These are phyloP conservation scores for Plectus sambesii DNA, from an alignment of 1,140 invertebrate genomes.

Conservation along the genomic window DNA sequence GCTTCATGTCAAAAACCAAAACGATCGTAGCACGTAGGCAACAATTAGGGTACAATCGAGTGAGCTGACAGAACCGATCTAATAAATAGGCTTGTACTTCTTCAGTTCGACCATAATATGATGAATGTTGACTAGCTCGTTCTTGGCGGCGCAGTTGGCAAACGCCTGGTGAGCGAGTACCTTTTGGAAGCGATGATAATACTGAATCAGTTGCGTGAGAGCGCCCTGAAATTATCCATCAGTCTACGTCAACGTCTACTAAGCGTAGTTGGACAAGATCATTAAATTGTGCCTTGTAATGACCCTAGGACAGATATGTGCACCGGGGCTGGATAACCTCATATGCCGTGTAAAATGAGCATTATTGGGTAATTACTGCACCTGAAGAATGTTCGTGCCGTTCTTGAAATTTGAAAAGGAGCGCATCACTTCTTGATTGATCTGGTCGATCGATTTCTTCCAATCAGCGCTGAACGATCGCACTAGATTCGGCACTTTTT, in stretches of 20 bases:
- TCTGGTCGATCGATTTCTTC: constrained; percentile 84
- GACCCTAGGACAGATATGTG: too few relatives aligned
- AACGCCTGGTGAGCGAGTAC: constrained; percentile 65
- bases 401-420: constrained; percentile 93
- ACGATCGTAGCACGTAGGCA: too few relatives aligned
- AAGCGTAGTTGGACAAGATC: neutral
- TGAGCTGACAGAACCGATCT: constrained; percentile 3
- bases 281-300: constrained; percentile 6
- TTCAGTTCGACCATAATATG: constrained; percentile 98
- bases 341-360: neutral
- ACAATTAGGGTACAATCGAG: too few relatives aligned
- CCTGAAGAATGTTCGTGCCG: constrained; percentile 72
- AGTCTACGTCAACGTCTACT: constrained; percentile 4
- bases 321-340: too few relatives aligned
- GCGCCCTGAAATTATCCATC: constrained; percentile 59
- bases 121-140: constrained; percentile 91
- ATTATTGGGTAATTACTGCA: constrained; percentile 28
- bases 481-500: constrained; percentile 67
- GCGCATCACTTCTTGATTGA: constrained; percentile 81
- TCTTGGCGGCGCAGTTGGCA: constrained; percentile 58
- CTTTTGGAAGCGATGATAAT: constrained; percentile 94
- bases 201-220: constrained; percentile 86
- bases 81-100: constrained; percentile 80
- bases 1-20: too few relatives aligned
- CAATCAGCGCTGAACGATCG: constrained; percentile 78